Evolutionary conservation across 64 coral and sea anemone species (phyloP), one percentile per base, ranked within the genome.

Genomic region (Hydrozoanthus tunicans): DNA sequence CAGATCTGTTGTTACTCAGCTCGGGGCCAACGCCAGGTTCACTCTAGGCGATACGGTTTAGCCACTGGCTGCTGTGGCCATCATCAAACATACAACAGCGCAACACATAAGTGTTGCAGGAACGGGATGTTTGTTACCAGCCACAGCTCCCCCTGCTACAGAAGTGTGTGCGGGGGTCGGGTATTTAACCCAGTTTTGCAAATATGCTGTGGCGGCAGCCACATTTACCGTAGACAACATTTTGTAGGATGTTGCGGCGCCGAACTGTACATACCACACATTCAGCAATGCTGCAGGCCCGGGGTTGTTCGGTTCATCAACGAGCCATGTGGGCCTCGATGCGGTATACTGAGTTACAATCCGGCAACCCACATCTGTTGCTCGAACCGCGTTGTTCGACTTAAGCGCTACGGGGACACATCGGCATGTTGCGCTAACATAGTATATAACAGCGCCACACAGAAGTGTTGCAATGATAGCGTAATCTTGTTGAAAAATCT

Each of bases 321-420:
- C 26, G 43, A 15, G 12, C 84, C 67, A 26, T 86, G 67, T 23
- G 73, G 23, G 25, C 24, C 5, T 26, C 79, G 12, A 65, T 88
- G 84, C 56, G 84, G 84, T 10, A 53, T 54, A 26, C 69, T 32
- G 67, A 26, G 27, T 6, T 88, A 73, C 6, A 26, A 59, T 24
- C 56, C 84, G 5, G 58, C 10, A n/a, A 75, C 68, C 9, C 20
- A 88, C 7, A 88, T 74, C 69, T 88, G 84, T 13, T 88, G 84
- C 24, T 8, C 54, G 13, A 73, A 75, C 4, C 20, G 53, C 17
- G n/a, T 86, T 72, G n/a, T 73, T 57, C 84, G 68, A 9, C 25
- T 8, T 24, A 88, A 88, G 69, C 69, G 24, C 23, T 88, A 43
- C 84, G 69, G 69, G 61, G 11, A 74, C 55, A 75, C 6, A 0